Evolutionary conservation across 2,888 invertebrate species (phyloP).

Genomic region (Galerucella pusilla): DNA sequence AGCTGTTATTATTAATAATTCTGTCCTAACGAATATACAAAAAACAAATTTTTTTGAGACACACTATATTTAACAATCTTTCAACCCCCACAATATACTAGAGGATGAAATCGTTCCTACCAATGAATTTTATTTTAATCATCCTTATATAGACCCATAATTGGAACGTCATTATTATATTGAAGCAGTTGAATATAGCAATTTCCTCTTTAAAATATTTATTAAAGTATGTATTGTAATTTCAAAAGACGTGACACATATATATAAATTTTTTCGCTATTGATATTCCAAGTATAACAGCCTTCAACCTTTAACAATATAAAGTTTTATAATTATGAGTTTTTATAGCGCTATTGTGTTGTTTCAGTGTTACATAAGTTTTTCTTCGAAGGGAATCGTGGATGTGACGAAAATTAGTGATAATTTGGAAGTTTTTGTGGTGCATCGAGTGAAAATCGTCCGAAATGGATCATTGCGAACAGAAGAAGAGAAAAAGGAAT

Average conservation of each 20-base stretch:
- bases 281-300: conserved; percentile 16
- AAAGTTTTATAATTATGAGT: conserved; percentile 14
- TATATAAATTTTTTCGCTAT: conserved; percentile 4
- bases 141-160: conserved; percentile 23
- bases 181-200: conserved; percentile 22
- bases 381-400: background rate
- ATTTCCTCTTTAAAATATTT: conserved; percentile 24
- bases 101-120: background rate
- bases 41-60: too few relatives aligned
- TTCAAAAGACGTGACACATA: conserved; percentile 26
- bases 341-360: conserved; percentile 17
- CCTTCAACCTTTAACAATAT: conserved; percentile 1
- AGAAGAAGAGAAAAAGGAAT: conserved; percentile 49
- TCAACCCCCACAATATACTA: background rate
- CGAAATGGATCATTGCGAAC: conserved; percentile 50
- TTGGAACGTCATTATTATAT: conserved; percentile 19
- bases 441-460: background rate
- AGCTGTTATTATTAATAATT: too few relatives aligned
- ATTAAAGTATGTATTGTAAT: conserved; percentile 21
- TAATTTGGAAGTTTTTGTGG: background rate
- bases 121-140: conserved; percentile 20
- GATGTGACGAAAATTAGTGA: too few relatives aligned
- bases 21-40: too few relatives aligned
- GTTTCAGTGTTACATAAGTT: conserved; percentile 15
- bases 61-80: too few relatives aligned